Conservation (phyloP, 2,797 vertebrate species). For the Cyclura pinguis region DNA sequence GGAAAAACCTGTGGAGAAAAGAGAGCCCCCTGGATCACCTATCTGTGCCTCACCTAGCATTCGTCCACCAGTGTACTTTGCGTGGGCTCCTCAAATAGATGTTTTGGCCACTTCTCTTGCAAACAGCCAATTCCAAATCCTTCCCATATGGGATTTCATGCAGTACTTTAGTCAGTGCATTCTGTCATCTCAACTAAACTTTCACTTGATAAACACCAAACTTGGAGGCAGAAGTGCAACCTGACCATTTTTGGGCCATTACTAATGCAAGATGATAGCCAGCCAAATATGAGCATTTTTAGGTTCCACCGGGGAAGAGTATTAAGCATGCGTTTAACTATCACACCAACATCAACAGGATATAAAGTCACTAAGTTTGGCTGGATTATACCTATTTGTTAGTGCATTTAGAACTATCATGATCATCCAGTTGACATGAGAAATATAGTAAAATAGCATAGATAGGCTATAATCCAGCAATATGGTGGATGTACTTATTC, state of each 20-base stretch:
- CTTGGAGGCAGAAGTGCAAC: slow-evolving; percentile 3
- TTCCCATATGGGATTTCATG: neutral
- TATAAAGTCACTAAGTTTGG: neutral
- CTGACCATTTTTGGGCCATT: slow-evolving; percentile 20
- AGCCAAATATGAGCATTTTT: slow-evolving; percentile 15
- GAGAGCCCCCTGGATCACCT: too few species aligned
- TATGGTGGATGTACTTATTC: neutral
- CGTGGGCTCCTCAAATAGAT: neutral
- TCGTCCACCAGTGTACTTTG: neutral
- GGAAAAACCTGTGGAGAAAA: too few species aligned
- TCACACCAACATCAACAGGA: neutral
- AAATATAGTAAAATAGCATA: neutral
- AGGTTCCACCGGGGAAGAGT: neutral
- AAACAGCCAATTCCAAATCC: neutral
- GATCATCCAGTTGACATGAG: neutral
- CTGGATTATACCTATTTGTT: neutral
- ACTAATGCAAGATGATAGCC: neutral
- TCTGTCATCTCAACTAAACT: neutral
- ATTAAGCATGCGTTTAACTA: neutral
- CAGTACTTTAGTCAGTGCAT: neutral
- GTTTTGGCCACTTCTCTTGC: neutral
- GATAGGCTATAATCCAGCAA: neutral
- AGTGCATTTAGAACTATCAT: neutral
- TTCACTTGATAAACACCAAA: neutral
- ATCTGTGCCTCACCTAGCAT: too few species aligned